Conservation (phyloP, 2,797 vertebrate genomes). For the Pangasius djambal region DNA sequence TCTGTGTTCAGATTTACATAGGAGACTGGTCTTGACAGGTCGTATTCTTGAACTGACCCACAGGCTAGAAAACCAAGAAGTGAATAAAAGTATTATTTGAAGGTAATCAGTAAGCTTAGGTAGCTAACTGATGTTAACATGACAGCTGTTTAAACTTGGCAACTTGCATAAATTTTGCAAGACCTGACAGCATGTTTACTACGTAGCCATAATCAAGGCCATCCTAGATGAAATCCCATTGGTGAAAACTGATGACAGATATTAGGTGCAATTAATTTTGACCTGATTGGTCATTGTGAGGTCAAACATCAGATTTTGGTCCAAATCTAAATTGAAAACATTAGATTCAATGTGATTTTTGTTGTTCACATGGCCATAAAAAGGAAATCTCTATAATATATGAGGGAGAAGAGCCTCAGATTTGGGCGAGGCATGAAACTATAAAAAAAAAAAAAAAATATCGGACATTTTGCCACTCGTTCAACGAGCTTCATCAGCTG, state of each 20-base stretch:
- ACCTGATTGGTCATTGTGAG: not conserved
- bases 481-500: too few species aligned
- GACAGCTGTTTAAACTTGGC: not conserved
- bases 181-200: not conserved
- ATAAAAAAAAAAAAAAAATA: not conserved
- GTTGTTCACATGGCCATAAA: not conserved
- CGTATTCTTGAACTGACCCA: not conserved
- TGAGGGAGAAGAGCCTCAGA: not conserved
- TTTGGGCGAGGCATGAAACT: not conserved
- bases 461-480: too few species aligned
- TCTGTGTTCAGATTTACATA: not conserved
- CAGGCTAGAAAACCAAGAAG: not conserved
- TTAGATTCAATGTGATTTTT: not conserved
- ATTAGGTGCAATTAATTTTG: not conserved
- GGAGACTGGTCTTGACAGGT: not conserved
- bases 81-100: not conserved
- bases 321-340: not conserved
- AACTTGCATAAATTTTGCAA: not conserved
- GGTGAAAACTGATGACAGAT: not conserved
- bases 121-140: too few species aligned
- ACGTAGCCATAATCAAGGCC: not conserved
- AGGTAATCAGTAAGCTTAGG: not conserved
- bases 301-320: not conserved
- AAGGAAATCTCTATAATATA: not conserved
- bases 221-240: not conserved